These are phyloP conservation scores for Agonopterix arenella DNA, from an alignment of 2,888 invertebrate species.

Conservation along the genomic window DNA sequence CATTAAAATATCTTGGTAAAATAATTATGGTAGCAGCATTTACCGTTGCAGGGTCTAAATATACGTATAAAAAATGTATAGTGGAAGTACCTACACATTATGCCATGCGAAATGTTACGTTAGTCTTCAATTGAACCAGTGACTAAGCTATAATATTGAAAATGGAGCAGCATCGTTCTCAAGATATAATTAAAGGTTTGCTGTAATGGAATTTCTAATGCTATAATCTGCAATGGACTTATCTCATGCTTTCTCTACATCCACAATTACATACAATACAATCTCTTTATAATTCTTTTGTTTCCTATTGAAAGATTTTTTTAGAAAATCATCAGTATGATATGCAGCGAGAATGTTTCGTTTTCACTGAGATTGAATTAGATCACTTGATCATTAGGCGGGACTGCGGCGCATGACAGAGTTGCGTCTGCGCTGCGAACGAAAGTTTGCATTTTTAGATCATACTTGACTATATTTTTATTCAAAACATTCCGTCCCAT, in stretches of 20 bases:
- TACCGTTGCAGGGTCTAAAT: no score
- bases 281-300: no score
- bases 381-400: conserved; percentile 25
- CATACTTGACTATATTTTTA: no score
- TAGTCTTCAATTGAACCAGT: no score
- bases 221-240: conserved; percentile 1
- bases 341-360: conserved; percentile 5
- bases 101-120: no score
- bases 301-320: no score
- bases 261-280: conserved; percentile 1
- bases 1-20: no score
- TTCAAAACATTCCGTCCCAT: no score
- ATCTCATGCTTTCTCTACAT: conserved; percentile 5
- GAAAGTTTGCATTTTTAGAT: conserved; percentile 20
- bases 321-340: neutral
- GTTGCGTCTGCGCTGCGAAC: conserved; percentile 19
- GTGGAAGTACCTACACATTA: no score
- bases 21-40: no score
- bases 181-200: neutral
- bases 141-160: neutral
- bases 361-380: conserved; percentile 19
- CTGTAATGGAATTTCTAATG: conserved; percentile 3
- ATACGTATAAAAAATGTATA: no score
- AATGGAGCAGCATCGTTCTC: neutral
- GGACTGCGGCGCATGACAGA: conserved; percentile 25